phyloP scores from a whole-genome alignment of 2,888 invertebrate species.

The Chironomus tentans region DNA sequence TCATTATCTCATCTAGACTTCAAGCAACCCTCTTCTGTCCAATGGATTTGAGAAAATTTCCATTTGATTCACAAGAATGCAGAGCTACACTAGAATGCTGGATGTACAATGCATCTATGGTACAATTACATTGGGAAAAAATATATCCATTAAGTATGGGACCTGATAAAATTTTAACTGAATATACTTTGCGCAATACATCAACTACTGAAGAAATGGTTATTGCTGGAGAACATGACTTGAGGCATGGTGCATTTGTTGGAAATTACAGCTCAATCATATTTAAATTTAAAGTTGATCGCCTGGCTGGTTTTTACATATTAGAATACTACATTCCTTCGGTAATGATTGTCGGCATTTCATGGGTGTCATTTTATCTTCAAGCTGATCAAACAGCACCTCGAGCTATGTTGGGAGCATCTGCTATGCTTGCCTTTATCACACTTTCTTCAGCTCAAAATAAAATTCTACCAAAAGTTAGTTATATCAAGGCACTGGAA shows the following conservation, averaged over 20 bases:
- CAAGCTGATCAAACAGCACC: slow-evolving; percentile 80
- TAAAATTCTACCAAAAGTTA: slow-evolving; percentile 77
- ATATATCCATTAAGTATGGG: slow-evolving; percentile 65
- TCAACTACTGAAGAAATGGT: slow-evolving; percentile 64
- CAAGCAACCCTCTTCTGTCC: slow-evolving; percentile 76
- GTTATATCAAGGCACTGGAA: slow-evolving; percentile 82
- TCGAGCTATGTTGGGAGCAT: slow-evolving; percentile 66
- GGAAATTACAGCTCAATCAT: slow-evolving; percentile 74
- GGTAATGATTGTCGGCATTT: slow-evolving; percentile 74
- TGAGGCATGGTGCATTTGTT: slow-evolving; percentile 62
- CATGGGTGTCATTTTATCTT: slow-evolving; percentile 85
- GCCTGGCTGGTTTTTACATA: slow-evolving; percentile 77
- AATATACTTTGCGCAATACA: slow-evolving; percentile 61
- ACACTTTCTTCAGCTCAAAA: slow-evolving; percentile 79
- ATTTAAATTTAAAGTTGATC: slow-evolving; percentile 66
- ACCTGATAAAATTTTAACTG: slow-evolving; percentile 67
- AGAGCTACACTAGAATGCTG: slow-evolving; percentile 72
- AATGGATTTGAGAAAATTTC: slow-evolving; percentile 79
- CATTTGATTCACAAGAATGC: slow-evolving; percentile 77
- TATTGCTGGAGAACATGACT: slow-evolving; percentile 55
- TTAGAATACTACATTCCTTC: slow-evolving; percentile 85
- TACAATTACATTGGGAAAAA: slow-evolving; percentile 67
- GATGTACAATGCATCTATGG: slow-evolving; percentile 70
- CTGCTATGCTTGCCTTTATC: slow-evolving; percentile 76
- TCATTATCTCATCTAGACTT: slow-evolving; percentile 67